phyloP scores from a whole-genome alignment of 2,113 vertebrate genomes.

The Pachypanchax playfairii region DNA sequence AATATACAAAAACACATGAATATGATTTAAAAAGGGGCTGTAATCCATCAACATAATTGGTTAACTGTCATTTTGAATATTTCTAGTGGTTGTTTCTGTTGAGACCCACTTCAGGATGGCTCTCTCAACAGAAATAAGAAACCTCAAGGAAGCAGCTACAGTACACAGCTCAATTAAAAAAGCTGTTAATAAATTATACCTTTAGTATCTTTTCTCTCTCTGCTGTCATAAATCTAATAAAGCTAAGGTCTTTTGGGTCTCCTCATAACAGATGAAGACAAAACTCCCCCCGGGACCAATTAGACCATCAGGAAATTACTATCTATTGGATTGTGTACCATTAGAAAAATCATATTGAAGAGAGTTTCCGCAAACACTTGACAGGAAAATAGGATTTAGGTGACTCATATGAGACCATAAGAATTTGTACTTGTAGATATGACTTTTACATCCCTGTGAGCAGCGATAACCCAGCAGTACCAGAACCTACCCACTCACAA shows the following conservation, averaged over 20 bases:
- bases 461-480: conserved; percentile 23
- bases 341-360: conserved; percentile 58
- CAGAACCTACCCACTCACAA: conserved; percentile 30
- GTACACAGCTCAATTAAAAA: conserved; percentile 51
- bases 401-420: conserved; percentile 1
- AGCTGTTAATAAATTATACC: conserved; percentile 72
- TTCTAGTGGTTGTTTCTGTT: conserved; percentile 5
- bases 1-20: neutral
- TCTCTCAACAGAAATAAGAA: conserved; percentile 29
- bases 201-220: conserved; percentile 68
- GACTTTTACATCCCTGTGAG: conserved; percentile 1
- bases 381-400: conserved; percentile 37
- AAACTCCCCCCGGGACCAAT: conserved; percentile 73
- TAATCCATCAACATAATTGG: conserved; percentile 8
- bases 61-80: conserved; percentile 12
- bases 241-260: conserved; percentile 65
- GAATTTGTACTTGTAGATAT: conserved; percentile 13
- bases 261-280: conserved; percentile 72
- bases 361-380: conserved; percentile 51
- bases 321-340: conserved; percentile 67
- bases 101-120: neutral
- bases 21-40: neutral
- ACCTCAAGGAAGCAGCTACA: conserved; percentile 36
- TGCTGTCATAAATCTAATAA: conserved; percentile 79
- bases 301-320: conserved; percentile 75